A percentile compares a stretch with the other conserved stretches of the same genome.
Conservation (phyloP, 2,797 vertebrate species). For the Cacajao melanocephalus region DNA sequence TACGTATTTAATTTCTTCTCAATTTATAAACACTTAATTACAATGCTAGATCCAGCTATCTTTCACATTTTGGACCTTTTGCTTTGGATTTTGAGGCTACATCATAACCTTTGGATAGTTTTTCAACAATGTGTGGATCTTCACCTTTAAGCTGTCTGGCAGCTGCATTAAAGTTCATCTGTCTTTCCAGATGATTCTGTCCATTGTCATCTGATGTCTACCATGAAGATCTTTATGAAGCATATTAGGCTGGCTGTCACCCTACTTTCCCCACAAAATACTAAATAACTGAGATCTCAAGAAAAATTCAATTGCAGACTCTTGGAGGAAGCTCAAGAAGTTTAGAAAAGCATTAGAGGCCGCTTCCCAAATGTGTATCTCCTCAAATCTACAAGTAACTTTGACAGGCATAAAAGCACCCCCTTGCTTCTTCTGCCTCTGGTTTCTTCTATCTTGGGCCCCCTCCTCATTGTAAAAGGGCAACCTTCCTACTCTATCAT, state of each 20-base stretch:
- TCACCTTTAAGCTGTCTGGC: constrained; percentile 78
- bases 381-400: neutral
- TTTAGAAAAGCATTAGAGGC: constrained; percentile 77
- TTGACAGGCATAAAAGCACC: fast-evolving
- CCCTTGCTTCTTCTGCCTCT: too few relatives aligned
- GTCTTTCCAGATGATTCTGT: constrained; percentile 70
- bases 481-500: neutral
- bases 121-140: constrained; percentile 69
- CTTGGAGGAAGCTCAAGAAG: constrained; percentile 78
- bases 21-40: constrained; percentile 88
- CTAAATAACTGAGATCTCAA: constrained; percentile 77
- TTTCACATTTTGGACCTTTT: constrained; percentile 82
- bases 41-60: constrained; percentile 86
- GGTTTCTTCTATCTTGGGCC: too few relatives aligned
- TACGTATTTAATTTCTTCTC: constrained; percentile 83
- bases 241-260: constrained; percentile 62
- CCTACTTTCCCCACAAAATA: constrained; percentile 71
- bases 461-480: neutral
- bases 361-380: constrained; percentile 58
- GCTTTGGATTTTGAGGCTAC: constrained; percentile 84
- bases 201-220: constrained; percentile 60
- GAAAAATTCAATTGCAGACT: constrained; percentile 77
- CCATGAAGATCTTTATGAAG: constrained; percentile 78
- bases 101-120: constrained; percentile 75
- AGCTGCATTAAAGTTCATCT: constrained; percentile 82